phyloP scores from a whole-genome alignment of 64 coral and sea anemone genomes.

The Actinia equina region DNA sequence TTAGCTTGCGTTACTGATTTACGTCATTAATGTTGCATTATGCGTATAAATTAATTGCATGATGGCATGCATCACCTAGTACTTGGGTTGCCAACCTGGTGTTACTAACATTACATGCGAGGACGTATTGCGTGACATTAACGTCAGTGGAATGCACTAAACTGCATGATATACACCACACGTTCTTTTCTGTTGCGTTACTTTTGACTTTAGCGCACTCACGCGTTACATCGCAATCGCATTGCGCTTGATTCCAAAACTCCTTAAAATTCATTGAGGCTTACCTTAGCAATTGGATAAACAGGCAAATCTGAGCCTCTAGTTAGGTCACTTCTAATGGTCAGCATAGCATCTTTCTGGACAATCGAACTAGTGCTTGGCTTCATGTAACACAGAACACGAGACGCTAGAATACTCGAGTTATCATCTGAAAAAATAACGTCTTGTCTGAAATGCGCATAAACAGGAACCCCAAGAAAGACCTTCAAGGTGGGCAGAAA shows the following conservation, averaged over 20 bases:
- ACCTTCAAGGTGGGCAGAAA: slow-evolving; percentile 36
- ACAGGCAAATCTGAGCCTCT: slow-evolving; percentile 18
- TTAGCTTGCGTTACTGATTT: no score
- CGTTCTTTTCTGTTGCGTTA: no score
- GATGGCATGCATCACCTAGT: no score
- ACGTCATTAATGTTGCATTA: neutral
- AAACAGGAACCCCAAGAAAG: slow-evolving; percentile 38
- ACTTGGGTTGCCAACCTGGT: no score
- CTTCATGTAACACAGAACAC: slow-evolving; percentile 59
- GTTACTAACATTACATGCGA: no score
- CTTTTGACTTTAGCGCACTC: no score
- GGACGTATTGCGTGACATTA: no score
- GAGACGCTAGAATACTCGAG: slow-evolving; percentile 39
- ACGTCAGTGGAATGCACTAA: no score
- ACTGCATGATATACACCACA: no score
- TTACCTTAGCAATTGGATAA: slow-evolving; percentile 33
- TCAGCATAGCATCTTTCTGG: slow-evolving; percentile 71
- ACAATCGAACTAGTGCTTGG: slow-evolving; percentile 35
- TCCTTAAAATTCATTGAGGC: neutral
- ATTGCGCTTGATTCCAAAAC: neutral
- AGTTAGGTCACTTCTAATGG: slow-evolving; percentile 49
- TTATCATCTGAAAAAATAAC: slow-evolving; percentile 44
- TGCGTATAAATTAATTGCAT: neutral
- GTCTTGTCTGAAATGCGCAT: slow-evolving; percentile 34
- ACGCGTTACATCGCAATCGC: neutral